These are phyloP conservation scores for Acrobasis repandana DNA, from an alignment of 2,888 invertebrate species.

Conservation along the genomic window DNA sequence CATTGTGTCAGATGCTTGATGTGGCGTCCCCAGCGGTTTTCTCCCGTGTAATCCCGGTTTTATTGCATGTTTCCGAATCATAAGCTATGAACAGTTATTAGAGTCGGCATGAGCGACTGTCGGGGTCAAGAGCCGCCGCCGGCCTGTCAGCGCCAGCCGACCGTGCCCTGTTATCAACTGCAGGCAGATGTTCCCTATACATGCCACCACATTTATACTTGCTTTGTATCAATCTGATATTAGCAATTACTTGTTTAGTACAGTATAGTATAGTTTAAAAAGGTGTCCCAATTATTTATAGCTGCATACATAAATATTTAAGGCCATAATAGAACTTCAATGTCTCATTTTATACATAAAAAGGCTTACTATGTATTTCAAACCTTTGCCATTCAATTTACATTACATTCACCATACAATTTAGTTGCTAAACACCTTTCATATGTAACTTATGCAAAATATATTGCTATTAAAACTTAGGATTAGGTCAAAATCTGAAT, in stretches of 20 bases:
- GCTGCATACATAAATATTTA: neutral
- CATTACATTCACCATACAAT: no score
- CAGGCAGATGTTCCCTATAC: conserved; percentile 4
- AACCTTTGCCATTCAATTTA: no score
- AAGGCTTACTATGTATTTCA: no score
- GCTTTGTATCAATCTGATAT: neutral
- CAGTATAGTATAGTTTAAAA: neutral
- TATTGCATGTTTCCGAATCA: neutral
- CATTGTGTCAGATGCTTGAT: neutral
- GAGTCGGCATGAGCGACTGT: neutral
- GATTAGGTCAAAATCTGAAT: no score
- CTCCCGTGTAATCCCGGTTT: neutral
- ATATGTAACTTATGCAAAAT: no score
- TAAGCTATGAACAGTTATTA: conserved; percentile 11
- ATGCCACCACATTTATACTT: neutral
- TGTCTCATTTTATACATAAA: no score
- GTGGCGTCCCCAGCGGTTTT: neutral
- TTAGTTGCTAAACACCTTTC: no score
- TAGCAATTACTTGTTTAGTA: neutral
- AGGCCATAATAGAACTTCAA: no score
- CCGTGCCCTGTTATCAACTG: conserved; percentile 13
- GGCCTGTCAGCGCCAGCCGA: conserved; percentile 7
- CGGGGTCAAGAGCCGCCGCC: conserved; percentile 19
- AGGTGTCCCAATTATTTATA: neutral
- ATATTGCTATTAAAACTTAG: no score